Percentiles rank a stretch among this genome's conserved stretches.
phyloP scores from a whole-genome alignment of 2,797 vertebrate genomes.

The Scolopax bukidnonensis region DNA sequence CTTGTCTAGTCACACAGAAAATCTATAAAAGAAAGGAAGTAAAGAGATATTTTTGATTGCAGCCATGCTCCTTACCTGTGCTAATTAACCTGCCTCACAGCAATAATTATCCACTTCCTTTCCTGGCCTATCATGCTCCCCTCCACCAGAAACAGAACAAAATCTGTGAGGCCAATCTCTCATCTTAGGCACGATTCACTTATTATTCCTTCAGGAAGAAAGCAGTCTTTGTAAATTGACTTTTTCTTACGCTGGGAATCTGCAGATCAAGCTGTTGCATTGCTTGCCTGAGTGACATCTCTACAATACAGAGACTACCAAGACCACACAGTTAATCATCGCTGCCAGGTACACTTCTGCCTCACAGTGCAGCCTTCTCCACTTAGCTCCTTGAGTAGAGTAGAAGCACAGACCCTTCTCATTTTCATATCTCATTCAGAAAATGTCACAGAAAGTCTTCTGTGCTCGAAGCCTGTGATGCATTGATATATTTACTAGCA shows the following conservation, averaged over 20 bases:
- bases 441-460: slow-evolving; percentile 47
- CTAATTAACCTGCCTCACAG: slow-evolving; percentile 9
- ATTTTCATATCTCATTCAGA: slow-evolving; percentile 57
- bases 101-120: background rate
- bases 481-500: slow-evolving; percentile 57
- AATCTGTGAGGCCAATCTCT: background rate
- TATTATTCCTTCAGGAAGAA: background rate
- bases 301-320: background rate
- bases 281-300: slow-evolving; percentile 12
- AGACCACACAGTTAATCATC: slow-evolving; percentile 5
- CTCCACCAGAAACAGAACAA: background rate
- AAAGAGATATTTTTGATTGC: background rate
- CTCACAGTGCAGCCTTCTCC: background rate
- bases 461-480: slow-evolving; percentile 11
- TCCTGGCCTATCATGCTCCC: background rate
- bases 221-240: background rate
- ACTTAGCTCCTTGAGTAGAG: background rate
- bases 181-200: background rate
- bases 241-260: background rate
- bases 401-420: slow-evolving; percentile 17
- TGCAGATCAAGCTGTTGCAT: background rate
- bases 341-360: background rate
- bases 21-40: background rate
- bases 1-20: background rate
- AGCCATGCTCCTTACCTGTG: slow-evolving; percentile 1